Conservation (phyloP, 2,888 invertebrate species). For the Ectropis crepuscularia region DNA sequence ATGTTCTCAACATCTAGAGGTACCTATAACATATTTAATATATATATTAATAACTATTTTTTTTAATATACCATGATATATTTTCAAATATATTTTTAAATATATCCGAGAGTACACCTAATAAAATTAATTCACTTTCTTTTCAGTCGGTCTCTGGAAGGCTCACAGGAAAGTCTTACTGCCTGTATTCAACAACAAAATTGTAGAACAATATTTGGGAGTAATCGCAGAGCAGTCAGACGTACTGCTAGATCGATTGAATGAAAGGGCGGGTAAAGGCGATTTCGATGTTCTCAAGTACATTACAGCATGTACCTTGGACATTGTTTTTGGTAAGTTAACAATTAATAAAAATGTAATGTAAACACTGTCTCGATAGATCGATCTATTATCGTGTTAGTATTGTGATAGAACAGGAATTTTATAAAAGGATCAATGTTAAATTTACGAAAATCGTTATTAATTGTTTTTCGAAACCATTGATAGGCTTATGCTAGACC, state of each 20-base stretch:
- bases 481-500: too few species aligned
- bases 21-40: too few species aligned
- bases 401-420: too few species aligned
- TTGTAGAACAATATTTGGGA: slow-evolving; percentile 86
- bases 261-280: slow-evolving; percentile 57
- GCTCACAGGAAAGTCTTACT: slow-evolving; percentile 85
- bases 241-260: slow-evolving; percentile 77
- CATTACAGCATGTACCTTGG: slow-evolving; percentile 84
- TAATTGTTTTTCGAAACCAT: too few species aligned
- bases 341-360: background rate
- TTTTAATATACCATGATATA: too few species aligned
- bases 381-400: too few species aligned
- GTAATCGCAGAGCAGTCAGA: slow-evolving; percentile 85
- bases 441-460: too few species aligned
- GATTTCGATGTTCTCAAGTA: slow-evolving; percentile 82
- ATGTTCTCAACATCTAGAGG: too few species aligned
- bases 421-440: too few species aligned
- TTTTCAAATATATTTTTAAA: too few species aligned
- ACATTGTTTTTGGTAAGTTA: slow-evolving; percentile 86
- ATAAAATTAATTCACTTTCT: background rate
- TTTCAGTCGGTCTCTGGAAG: slow-evolving; percentile 85
- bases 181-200: slow-evolving; percentile 87
- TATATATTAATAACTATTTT: too few species aligned
- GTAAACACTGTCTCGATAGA: background rate
- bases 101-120: too few species aligned